phyloP scores from a whole-genome alignment of 2,113 vertebrate genomes.

The Carettochelys insculpta region DNA sequence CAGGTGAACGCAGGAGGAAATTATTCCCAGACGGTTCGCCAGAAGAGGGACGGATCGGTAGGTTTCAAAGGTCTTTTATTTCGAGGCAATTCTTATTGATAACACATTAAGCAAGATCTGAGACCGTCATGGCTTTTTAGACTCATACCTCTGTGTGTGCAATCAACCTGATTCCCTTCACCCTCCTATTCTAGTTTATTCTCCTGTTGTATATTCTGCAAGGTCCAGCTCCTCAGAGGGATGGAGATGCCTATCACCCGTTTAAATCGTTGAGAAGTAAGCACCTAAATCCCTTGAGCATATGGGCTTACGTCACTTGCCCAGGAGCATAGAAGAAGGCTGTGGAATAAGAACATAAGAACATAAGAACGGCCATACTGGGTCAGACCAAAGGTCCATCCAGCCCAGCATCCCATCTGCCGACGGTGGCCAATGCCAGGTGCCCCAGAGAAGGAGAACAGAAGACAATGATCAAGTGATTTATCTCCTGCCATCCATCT shows the following conservation, averaged over 20 bases:
- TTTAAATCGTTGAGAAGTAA: background rate
- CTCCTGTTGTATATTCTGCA: background rate
- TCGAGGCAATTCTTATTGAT: background rate
- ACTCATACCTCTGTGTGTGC: background rate
- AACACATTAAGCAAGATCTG: background rate
- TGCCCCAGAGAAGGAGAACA: too few species aligned
- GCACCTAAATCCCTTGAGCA: background rate
- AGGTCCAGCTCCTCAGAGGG: background rate
- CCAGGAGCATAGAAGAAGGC: too few species aligned
- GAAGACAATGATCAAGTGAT: too few species aligned
- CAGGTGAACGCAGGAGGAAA: background rate
- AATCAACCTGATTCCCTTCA: background rate
- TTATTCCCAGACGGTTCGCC: background rate
- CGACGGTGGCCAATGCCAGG: too few species aligned
- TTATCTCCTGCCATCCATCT: too few species aligned
- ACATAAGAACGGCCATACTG: too few species aligned
- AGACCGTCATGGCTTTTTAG: background rate
- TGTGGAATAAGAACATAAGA: background rate
- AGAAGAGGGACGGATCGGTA: background rate
- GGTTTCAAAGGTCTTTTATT: background rate
- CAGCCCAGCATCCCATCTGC: too few species aligned
- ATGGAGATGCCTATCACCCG: background rate
- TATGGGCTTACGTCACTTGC: background rate
- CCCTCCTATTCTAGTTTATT: background rate
- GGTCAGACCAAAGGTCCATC: too few species aligned